These are phyloP conservation scores for Iguana delicatissima DNA, from an alignment of 2,797 vertebrate species.

Conservation along the genomic window DNA sequence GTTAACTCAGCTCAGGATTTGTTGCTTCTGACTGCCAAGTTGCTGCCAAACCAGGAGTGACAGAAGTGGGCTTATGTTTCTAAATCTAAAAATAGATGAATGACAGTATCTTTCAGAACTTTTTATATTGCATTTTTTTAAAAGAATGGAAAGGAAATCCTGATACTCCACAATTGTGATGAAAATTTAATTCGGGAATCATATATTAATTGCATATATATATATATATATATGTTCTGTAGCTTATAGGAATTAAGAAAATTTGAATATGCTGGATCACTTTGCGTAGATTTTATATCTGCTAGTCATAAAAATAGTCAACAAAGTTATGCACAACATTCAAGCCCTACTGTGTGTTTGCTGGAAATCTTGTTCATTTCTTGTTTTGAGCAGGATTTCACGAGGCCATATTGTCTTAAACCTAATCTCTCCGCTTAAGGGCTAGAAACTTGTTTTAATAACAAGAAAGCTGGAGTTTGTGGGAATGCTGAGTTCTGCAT, in stretches of 20 bases:
- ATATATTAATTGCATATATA: background rate
- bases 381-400: background rate
- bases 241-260: background rate
- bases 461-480: background rate
- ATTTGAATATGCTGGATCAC: background rate
- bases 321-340: background rate
- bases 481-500: background rate
- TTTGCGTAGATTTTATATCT: background rate
- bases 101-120: background rate
- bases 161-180: background rate
- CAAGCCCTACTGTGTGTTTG: background rate
- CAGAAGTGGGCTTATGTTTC: background rate
- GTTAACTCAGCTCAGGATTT: background rate
- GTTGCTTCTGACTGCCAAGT: background rate
- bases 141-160: background rate
- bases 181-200: background rate
- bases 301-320: background rate
- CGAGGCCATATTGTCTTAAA: too few relatives aligned
- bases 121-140: background rate
- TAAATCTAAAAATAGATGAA: constrained; percentile 1
- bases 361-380: background rate
- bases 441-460: background rate
- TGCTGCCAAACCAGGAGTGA: background rate
- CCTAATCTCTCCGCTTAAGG: background rate
- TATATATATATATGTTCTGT: too few relatives aligned